phyloP scores from a whole-genome alignment of 2,888 invertebrate species.

The Hermaeophaga mercurialis region DNA sequence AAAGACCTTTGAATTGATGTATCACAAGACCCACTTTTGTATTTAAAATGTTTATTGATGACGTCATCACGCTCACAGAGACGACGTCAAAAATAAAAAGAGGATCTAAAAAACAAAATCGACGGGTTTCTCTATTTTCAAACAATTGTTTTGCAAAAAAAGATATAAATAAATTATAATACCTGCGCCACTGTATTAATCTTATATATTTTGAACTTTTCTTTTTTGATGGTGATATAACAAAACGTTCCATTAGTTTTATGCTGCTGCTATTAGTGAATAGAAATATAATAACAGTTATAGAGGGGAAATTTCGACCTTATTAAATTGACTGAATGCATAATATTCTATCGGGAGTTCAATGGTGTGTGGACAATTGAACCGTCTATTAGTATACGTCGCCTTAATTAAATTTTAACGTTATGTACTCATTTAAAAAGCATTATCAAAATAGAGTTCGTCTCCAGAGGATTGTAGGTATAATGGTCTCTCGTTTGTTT shows the following conservation, averaged over 20 bases:
- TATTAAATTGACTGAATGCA: conserved; percentile 31
- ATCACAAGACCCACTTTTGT: no score
- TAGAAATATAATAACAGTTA: conserved; percentile 26
- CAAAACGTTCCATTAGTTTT: conserved; percentile 14
- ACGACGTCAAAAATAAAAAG: no score
- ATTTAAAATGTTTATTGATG: no score
- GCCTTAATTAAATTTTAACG: conserved; percentile 27
- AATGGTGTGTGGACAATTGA: conserved; percentile 33
- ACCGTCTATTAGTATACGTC: conserved; percentile 24
- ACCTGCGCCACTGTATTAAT: background rate
- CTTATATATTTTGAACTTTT: background rate
- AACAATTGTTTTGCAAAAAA: no score
- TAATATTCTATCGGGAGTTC: conserved; percentile 30
- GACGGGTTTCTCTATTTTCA: no score
- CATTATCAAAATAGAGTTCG: conserved; percentile 14
- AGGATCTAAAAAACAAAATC: no score
- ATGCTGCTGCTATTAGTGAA: conserved; percentile 11
- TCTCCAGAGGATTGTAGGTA: conserved; percentile 4
- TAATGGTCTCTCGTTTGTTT: background rate
- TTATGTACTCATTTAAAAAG: conserved; percentile 21
- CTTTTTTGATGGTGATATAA: conserved; percentile 1
- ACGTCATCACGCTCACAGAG: no score
- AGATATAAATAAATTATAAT: no score
- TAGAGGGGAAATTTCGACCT: conserved; percentile 24
- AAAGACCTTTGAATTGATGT: no score